Evolutionary conservation across 2,888 invertebrate genomes (phyloP).

Genomic region (Drosophila atroscutellata): DNA sequence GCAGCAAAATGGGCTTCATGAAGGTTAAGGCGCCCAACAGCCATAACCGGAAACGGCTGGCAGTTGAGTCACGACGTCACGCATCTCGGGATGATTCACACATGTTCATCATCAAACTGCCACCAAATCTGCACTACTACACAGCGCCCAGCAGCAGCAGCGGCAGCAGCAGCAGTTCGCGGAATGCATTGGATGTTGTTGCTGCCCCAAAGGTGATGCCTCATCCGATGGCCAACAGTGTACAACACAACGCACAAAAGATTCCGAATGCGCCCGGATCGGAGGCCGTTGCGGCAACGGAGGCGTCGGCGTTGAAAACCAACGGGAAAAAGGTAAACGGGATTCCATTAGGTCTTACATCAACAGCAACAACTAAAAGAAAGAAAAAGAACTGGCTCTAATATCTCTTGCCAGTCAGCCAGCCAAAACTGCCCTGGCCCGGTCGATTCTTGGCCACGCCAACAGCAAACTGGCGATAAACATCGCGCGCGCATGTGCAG

Average conservation of each 20-base stretch:
- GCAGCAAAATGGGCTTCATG: conserved; percentile 90
- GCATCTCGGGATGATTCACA: conserved; percentile 91
- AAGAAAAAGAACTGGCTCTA: conserved; percentile 55
- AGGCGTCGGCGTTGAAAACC: conserved; percentile 79
- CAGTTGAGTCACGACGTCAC: conserved; percentile 90
- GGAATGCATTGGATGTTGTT: conserved; percentile 62
- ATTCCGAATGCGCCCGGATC: conserved; percentile 29
- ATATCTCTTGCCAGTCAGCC: conserved; percentile 30
- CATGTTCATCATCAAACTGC: conserved; percentile 94
- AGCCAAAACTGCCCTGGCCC: conserved; percentile 20
- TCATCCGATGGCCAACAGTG: conserved; percentile 28
- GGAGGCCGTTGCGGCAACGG: conserved; percentile 32
- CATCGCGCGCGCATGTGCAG: conserved; percentile 71
- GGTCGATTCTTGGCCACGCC: conserved; percentile 38
- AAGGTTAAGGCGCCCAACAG: conserved; percentile 91
- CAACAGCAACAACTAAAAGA: conserved; percentile 37
- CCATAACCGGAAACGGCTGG: conserved; percentile 92
- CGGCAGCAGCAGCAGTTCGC: conserved; percentile 15
- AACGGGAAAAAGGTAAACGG: conserved; percentile 85
- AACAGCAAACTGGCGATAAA: conserved; percentile 53
- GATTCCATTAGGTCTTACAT: conserved; percentile 80
- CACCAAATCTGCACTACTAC: conserved; percentile 94
- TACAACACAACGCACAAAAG: conserved; percentile 56
- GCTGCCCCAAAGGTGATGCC: conserved; percentile 37
- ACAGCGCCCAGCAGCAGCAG: conserved; percentile 86